Conservation (phyloP, 2,888 invertebrate species). For the Nebria salina region DNA sequence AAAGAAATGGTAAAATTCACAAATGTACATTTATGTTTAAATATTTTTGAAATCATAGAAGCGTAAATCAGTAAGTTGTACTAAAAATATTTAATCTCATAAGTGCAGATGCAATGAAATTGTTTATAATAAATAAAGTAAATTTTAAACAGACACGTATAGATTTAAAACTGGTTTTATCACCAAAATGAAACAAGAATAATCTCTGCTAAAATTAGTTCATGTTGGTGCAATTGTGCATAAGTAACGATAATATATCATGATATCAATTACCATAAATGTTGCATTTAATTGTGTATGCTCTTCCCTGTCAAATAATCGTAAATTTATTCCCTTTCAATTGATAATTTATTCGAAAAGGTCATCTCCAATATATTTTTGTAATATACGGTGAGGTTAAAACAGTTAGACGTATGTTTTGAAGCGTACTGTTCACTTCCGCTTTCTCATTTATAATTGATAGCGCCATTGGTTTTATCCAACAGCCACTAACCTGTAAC, state of each 20-base stretch:
- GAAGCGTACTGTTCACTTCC: background rate
- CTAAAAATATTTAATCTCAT: no score
- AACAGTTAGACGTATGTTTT: background rate
- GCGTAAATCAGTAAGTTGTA: no score
- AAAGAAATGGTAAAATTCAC: no score
- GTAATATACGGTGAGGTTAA: background rate
- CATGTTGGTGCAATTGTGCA: background rate
- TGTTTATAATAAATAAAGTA: no score
- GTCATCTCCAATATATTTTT: background rate
- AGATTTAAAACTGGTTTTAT: no score
- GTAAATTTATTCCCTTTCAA: background rate
- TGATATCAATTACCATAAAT: background rate
- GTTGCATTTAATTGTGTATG: background rate
- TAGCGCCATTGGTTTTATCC: constrained; percentile 37
- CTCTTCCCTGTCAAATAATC: background rate
- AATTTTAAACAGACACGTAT: no score
- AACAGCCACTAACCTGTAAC: constrained; percentile 41
- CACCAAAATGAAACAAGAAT: no score
- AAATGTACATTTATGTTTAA: no score
- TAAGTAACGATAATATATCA: background rate
- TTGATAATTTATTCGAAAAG: background rate
- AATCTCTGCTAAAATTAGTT: background rate
- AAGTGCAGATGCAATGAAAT: no score
- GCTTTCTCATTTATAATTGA: constrained; percentile 43
- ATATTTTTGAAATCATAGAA: no score